Base-by-base conservation (phyloP, 2,797 vertebrate species). In the Harpagifer antarcticus region DNA sequence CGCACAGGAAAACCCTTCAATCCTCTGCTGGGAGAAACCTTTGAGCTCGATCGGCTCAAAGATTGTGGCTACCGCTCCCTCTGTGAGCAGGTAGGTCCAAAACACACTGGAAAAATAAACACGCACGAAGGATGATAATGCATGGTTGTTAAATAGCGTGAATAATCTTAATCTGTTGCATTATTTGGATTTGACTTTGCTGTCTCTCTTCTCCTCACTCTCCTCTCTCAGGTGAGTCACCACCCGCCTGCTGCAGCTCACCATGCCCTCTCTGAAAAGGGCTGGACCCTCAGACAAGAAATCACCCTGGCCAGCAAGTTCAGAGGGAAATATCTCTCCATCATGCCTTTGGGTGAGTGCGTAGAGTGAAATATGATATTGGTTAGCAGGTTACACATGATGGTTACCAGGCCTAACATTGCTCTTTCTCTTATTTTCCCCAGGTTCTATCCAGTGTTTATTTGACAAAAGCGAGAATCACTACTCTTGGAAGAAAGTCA, bases 231-330 rank as follows among this genome's bases (percentile, higher is more conserved):
- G 98, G 98, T 98, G 82, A 99, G 98, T 83, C 98, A 99, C 89
- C 98, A 99, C 61, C 98, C 98, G 0, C 98, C 98, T 0, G 97
- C 98, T 0, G 98, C 98, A 0, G 97, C 98, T 3, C 98, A 99
- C 89, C 96, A 99, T 0, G 97, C 96, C 0, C 89, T 96, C 61
- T 99, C 98, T 77, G 96, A 95, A 77, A 94, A 97, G 11, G 98
- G 98, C 78, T 99, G 98, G 98, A 96, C 94, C 0, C 93, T 99
- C 68, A 95, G 95, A 68, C 98, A 99, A 85, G 98, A 99, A 85
- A 99, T 99, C 31, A 96, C 96, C 62, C 93, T 99, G 88, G 97
- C 98, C 93, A 99, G 98, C 97, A 99, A 99, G 72, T 99, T 99
- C 73, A 95, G 97, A 70, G 98, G 98, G 37, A 99, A 99, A 97